phyloP scores from a whole-genome alignment of 2,113 vertebrate species.

The Ammodramus savannarum region DNA sequence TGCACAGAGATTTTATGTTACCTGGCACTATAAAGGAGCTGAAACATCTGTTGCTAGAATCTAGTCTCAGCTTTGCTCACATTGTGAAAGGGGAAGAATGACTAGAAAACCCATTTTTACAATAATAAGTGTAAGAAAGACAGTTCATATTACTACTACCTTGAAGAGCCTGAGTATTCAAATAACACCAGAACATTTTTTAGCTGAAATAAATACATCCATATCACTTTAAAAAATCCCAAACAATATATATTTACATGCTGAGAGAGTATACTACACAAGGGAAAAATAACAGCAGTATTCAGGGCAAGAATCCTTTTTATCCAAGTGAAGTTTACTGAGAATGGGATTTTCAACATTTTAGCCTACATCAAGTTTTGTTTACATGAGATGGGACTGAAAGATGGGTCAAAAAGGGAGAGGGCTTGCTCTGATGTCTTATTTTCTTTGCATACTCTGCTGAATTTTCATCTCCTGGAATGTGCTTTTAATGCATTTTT shows the following conservation, averaged over 20 bases:
- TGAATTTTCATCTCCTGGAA: neutral
- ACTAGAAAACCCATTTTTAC: neutral
- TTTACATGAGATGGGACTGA: neutral
- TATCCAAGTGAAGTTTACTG: neutral
- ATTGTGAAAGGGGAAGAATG: neutral
- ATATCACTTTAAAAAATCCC: neutral
- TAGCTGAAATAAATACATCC: neutral
- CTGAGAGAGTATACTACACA: neutral
- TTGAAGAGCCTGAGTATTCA: neutral
- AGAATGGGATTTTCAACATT: neutral
- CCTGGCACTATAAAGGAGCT: neutral
- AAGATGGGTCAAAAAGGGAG: neutral
- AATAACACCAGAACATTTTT: neutral
- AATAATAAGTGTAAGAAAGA: neutral
- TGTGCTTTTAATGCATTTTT: neutral
- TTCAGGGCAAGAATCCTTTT: neutral
- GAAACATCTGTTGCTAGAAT: neutral
- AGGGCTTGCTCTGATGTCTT: neutral
- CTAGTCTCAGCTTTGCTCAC: neutral
- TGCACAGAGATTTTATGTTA: neutral
- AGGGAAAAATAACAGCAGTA: neutral
- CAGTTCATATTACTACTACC: neutral
- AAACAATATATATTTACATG: neutral
- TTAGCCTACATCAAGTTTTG: neutral
- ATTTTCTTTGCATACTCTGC: neutral